These are phyloP conservation scores for Galleria mellonella DNA, from an alignment of 1,140 invertebrate genomes.

Conservation along the genomic window DNA sequence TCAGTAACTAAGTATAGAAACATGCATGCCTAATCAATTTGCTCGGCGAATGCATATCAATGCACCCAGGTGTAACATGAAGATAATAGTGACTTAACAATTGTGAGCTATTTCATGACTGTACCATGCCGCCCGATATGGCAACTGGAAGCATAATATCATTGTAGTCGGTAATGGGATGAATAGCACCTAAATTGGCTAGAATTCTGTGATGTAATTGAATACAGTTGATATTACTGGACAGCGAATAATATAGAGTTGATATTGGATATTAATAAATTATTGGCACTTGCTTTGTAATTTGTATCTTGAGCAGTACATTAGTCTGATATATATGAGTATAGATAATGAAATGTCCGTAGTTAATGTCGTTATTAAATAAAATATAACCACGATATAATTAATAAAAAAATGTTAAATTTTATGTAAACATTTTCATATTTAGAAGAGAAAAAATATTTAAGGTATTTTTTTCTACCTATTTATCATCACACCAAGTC, in stretches of 20 bases:
- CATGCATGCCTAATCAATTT: constrained; percentile 45
- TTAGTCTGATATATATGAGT: no score
- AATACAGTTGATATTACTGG: background rate
- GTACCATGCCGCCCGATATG: background rate
- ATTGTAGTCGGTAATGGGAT: background rate
- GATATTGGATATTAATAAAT: no score
- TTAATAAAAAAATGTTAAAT: no score
- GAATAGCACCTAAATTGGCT: background rate
- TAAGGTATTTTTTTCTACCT: no score
- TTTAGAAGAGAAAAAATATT: no score
- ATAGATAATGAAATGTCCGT: no score
- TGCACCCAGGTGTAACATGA: constrained; percentile 45
- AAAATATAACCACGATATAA: no score
- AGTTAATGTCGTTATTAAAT: no score
- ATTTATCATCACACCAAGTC: no score
- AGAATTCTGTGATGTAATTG: background rate
- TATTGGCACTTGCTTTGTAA: no score
- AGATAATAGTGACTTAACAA: constrained; percentile 40
- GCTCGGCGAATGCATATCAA: constrained; percentile 50
- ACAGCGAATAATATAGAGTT: background rate
- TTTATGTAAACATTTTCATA: no score
- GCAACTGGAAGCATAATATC: background rate
- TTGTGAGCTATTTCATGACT: constrained; percentile 21
- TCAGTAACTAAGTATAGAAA: constrained; percentile 24
- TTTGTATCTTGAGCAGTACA: background rate